Evolutionary conservation across 2,888 invertebrate species (phyloP), one percentile per base, ranked within the genome.

Genomic region (Drosophila borborema): DNA sequence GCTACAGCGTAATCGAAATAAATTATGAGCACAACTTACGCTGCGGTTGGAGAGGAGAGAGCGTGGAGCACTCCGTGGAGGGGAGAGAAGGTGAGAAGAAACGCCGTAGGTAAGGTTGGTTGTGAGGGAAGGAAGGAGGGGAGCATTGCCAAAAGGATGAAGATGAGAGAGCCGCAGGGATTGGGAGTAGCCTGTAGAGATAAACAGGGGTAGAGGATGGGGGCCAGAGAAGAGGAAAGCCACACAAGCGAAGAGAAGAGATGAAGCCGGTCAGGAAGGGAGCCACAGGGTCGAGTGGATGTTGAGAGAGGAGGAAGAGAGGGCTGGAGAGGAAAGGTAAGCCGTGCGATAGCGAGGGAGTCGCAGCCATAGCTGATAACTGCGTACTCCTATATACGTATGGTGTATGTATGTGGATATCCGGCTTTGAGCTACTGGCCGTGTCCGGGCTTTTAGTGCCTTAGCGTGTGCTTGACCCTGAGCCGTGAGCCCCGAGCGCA

Each of bases 1-100:
- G 86, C 83, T 77, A 76, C 80, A 75, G 83, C 78, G 85, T 87
- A 89, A 86, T 89, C 90, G 84, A 89, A 86, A 86, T 86, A 86
- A 86, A 89, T 86, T 86, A 89, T 86, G 86, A 82, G 87, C 87
- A 77, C 75, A 86, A 84, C 81, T 82, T 87, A 82, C 80, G 76
- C 56, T 54, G 78, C 66, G 86, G 72, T 61, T 72, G 53, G 28
- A 12, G 53, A 36, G 38, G 53, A 53, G 18, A 51, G 7, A 2
- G 5, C 2, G 36, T 12, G 34, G 49, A 7, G n/a, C 16, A 16
- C 4, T 16, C 9, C 28, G 16, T 16, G 3, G 16, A 28, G 48
- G 9, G 28, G 28, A 16, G 49, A 18, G n/a, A 51, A 6, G 34
- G 18, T 10, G 36, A 20, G 51, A 36, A 36, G 51, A 36, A 51